Conservation (phyloP, 2,797 vertebrate species). For the Craterocephalus amniculus region DNA sequence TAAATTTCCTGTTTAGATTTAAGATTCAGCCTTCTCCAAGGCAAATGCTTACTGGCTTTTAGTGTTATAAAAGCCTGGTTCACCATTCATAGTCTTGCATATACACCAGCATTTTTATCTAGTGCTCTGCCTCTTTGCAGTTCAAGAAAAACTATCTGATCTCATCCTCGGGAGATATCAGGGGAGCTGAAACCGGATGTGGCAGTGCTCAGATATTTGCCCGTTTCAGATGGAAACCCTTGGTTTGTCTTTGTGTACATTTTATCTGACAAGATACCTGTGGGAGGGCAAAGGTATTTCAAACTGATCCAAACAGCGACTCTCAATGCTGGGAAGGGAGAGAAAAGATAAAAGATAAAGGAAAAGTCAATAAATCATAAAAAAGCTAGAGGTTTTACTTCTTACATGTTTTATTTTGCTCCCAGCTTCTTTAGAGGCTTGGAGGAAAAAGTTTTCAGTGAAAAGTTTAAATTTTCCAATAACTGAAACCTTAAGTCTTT, state of each 20-base stretch:
- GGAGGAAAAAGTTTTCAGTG: neutral
- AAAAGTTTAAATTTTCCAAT: neutral
- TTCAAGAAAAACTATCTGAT: constrained; percentile 12
- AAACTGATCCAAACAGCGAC: neutral
- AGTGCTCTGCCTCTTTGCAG: constrained; percentile 1
- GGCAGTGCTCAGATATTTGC: neutral
- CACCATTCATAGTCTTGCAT: neutral
- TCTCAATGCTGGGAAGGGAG: neutral
- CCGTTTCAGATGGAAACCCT: constrained; percentile 5
- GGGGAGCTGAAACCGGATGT: constrained; percentile 13
- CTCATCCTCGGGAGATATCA: constrained; percentile 13
- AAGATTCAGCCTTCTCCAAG: neutral
- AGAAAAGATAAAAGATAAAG: too few species aligned
- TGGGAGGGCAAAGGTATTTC: neutral
- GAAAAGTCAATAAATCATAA: too few species aligned
- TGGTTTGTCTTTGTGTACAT: neutral
- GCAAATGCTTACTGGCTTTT: constrained; percentile 13
- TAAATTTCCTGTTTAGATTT: constrained; percentile 44
- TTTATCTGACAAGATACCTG: neutral
- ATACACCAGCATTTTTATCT: constrained; percentile 2
- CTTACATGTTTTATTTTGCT: neutral
- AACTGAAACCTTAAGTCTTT: neutral
- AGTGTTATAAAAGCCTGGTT: neutral
- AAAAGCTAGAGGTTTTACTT: neutral
- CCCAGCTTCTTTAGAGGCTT: neutral